Evolutionary conservation across 2,113 vertebrate species (phyloP), one percentile per base, ranked within the genome.

Genomic region (Sturnus vulgaris): DNA sequence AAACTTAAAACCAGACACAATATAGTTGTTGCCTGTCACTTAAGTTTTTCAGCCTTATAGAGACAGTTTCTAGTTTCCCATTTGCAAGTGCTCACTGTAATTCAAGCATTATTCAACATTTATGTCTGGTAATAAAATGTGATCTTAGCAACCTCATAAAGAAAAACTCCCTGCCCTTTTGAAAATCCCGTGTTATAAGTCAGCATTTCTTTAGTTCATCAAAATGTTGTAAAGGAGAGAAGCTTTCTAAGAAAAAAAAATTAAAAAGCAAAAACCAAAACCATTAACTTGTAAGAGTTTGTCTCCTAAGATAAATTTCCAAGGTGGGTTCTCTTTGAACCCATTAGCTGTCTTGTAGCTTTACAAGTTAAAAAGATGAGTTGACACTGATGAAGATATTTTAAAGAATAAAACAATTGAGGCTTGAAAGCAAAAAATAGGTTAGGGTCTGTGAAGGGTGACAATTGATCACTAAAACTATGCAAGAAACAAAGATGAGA

Each of bases 211-310:
- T 72, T 61, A 70, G 31, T 77, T 88, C 25, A 28, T 30, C 15
- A 25, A 52, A 78, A 59, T 37, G 5, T 7, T 77, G 5, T 53
- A 37, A 79, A 82, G 10, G 23, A 70, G 22, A 65, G 12, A 91
- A 92, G 4, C 9, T 65, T 73, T 55, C 23, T 52, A 61, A 19
- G 8, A 60, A 68, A 79, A 44, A 22, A 27, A 15, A 22, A 8
- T 25, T 24, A 12, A 9, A 37, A 47, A 18, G 8, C 12, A 11
- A n/a, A 1, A 3, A 9, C 6, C 2, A 5, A 63, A 80, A 9
- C 22, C 0, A 2, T 60, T 57, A 22, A 27, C 85, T 47, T 57
- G 13, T 4, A 1, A 22, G 53, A 40, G 3, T 49, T 76, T 82
- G 1, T 8, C 13, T 71, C 28, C 25, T 44, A 56, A 72, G 11